These are phyloP conservation scores for Brachypalpus laphriformis DNA, from an alignment of 2,888 invertebrate genomes.

Conservation along the genomic window DNA sequence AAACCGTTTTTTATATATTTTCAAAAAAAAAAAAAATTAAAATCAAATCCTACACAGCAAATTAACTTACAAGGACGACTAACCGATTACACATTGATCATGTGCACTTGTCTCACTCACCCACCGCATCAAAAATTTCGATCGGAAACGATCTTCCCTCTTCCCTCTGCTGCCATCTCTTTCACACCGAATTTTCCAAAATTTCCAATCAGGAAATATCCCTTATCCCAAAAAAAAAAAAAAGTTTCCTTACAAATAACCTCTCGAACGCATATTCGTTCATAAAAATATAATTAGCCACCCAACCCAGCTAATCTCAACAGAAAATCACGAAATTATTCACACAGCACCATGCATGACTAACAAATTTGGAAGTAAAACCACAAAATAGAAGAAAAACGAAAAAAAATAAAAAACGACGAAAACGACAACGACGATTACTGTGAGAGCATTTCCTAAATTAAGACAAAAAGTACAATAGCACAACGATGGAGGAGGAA, in stretches of 20 bases:
- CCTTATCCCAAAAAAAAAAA: neutral
- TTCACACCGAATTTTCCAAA: neutral
- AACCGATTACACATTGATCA: slow-evolving; percentile 16
- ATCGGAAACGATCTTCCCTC: neutral
- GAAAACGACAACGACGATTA: neutral
- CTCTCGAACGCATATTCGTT: neutral
- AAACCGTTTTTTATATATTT: no score
- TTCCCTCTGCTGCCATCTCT: no score
- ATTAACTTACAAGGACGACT: no score
- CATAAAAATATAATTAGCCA: no score
- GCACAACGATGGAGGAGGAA: neutral
- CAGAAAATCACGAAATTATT: slow-evolving; percentile 23
- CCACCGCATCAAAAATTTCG: neutral
- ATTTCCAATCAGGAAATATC: neutral
- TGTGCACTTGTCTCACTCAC: slow-evolving; percentile 12
- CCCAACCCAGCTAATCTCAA: neutral
- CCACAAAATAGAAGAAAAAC: neutral
- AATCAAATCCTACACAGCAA: no score
- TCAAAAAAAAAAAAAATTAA: no score
- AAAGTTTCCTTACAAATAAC: slow-evolving; percentile 10
- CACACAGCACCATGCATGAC: slow-evolving; percentile 35
- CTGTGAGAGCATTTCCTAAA: slow-evolving; percentile 63
- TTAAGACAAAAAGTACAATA: slow-evolving; percentile 45
- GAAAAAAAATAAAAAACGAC: slow-evolving; percentile 1
- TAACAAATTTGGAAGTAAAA: slow-evolving; percentile 59